These are phyloP conservation scores for Eristalinus sepulchralis DNA, from an alignment of 2,888 invertebrate genomes.

Conservation along the genomic window DNA sequence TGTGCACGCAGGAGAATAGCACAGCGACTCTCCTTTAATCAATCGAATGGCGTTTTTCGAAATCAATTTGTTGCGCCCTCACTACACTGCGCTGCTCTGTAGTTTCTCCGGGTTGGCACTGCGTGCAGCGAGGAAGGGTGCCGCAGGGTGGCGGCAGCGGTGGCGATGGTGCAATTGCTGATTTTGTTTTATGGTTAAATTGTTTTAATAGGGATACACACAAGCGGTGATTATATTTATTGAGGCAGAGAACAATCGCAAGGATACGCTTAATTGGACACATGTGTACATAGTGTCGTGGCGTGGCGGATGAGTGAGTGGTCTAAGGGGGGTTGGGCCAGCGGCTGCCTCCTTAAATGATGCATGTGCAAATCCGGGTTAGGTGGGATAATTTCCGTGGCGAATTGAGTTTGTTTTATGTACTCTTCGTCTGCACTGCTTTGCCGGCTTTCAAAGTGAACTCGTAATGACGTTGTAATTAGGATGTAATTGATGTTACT, in stretches of 20 bases:
- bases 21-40: slow-evolving; percentile 19
- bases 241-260: slow-evolving; percentile 48
- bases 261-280: slow-evolving; percentile 56
- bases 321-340: neutral
- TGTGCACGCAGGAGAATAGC: neutral
- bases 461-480: neutral
- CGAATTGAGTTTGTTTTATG: slow-evolving; percentile 55
- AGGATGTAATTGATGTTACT: neutral
- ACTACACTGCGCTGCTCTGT: slow-evolving; percentile 2
- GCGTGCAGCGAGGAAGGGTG: slow-evolving; percentile 36
- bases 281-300: slow-evolving; percentile 47
- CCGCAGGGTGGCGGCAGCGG: slow-evolving; percentile 16
- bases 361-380: slow-evolving; percentile 52
- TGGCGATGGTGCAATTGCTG: slow-evolving; percentile 60
- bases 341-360: slow-evolving; percentile 45
- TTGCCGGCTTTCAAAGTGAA: neutral
- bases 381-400: slow-evolving; percentile 49
- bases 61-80: slow-evolving; percentile 56
- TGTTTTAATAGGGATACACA: slow-evolving; percentile 63
- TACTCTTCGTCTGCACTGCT: neutral
- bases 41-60: slow-evolving; percentile 40
- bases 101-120: neutral
- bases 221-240: slow-evolving; percentile 72
- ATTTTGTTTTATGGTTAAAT: slow-evolving; percentile 65
- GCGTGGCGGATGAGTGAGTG: neutral